Evolutionary conservation across 23 tunicate species (phyloP), one percentile per base, ranked within the genome.

Genomic region (Botrylloides violaceus): DNA sequence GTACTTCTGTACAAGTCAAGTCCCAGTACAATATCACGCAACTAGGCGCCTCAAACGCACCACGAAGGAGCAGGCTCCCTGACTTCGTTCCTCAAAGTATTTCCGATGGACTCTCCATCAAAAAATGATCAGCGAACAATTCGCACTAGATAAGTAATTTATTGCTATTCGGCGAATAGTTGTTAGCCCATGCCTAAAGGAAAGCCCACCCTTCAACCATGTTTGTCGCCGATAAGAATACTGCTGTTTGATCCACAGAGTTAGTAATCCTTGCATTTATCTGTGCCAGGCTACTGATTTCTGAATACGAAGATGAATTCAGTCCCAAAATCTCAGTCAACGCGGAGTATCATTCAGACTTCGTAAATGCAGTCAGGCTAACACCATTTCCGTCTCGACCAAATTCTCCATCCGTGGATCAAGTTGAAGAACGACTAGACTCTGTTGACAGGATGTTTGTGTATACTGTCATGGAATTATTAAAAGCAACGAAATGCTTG

Each of bases 251-350:
- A n/a, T n/a, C n/a, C n/a, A n/a, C n/a, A n/a, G 19, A n/a, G 30
- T 26, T 25, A 24, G 15, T n/a, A 25, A 18, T n/a, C 15, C 32
- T 29, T 60, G 65, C 18, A 24, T 56, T 19, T 19, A 9, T 43
- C n/a, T 0, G 36, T 78, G 76, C 71, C 88, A 88, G 80, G 63
- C 65, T 81, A 33, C 80, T 79, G 2, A 37, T 82, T 2, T 66
- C 78, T 3, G 96, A 88, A 66, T 77, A 65, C 32, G 96, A 88
- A 36, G 86, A 80, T 7, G 72, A 65, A 15, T 87, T 75, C 38
- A n/a, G 24, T n/a, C 78, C 72, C 59, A 59, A 34, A 0, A 70
- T 80, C 12, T 65, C 82, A 4, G 32, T 81, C 4, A 85, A 53
- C 2, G 78, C 77, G 2, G 63, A 49, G 23, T 87, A 80, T 48